Percentiles rank a stretch among this genome's conserved stretches.
phyloP scores from a whole-genome alignment of 2,113 vertebrate genomes.

The Perognathus longimembris region DNA sequence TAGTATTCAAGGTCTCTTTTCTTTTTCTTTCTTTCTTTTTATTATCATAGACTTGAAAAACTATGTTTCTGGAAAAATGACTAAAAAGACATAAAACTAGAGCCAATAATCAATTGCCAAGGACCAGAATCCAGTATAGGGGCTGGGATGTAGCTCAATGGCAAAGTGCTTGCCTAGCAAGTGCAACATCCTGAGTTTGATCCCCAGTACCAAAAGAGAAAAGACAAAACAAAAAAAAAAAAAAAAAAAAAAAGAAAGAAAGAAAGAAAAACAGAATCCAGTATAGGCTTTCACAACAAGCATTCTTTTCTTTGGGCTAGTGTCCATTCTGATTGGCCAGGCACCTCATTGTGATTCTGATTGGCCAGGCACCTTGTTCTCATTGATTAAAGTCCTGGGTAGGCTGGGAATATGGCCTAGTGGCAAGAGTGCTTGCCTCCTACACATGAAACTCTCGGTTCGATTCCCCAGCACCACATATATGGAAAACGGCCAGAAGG shows the following conservation, averaged over 20 bases:
- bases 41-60: constrained; percentile 65
- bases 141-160: too few relatives aligned
- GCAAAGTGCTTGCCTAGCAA: too few relatives aligned
- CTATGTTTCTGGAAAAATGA: constrained; percentile 52
- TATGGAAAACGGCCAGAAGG: too few relatives aligned
- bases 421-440: too few relatives aligned
- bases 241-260: too few relatives aligned
- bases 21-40: not conserved
- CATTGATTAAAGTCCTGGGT: not conserved
- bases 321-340: not conserved
- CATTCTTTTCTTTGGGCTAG: not conserved
- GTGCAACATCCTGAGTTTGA: too few relatives aligned
- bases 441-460: too few relatives aligned
- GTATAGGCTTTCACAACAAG: not conserved
- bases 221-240: too few relatives aligned
- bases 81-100: not conserved
- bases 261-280: too few relatives aligned
- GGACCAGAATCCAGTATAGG: not conserved
- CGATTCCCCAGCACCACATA: too few relatives aligned
- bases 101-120: not conserved
- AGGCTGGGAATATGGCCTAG: too few relatives aligned
- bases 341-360: not conserved
- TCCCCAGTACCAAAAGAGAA: too few relatives aligned
- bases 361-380: not conserved
- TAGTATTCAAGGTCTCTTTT: constrained; percentile 57